These are phyloP conservation scores for Alethe diademata DNA, from an alignment of 2,113 vertebrate genomes.

Conservation along the genomic window DNA sequence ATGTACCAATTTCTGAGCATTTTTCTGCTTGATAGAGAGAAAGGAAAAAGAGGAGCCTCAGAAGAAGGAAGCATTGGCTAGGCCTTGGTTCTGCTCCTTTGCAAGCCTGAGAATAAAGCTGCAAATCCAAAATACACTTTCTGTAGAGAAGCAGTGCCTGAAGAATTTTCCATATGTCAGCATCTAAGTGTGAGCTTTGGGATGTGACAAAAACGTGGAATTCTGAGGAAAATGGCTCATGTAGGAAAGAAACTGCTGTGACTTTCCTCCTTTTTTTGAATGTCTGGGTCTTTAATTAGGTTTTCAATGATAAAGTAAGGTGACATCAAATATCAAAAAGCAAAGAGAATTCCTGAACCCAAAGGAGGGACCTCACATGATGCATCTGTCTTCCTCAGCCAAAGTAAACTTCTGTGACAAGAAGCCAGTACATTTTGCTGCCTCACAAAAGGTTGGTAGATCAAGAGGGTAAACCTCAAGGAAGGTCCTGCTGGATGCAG, in stretches of 20 bases:
- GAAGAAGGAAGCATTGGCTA: neutral
- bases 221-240: neutral
- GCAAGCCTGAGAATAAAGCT: neutral
- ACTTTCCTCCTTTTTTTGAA: neutral
- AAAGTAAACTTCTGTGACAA: neutral
- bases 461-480: neutral
- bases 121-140: neutral
- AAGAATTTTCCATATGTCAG: neutral
- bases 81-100: neutral
- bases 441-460: neutral
- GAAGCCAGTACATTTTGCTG: neutral
- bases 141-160: neutral
- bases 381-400: neutral
- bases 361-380: neutral
- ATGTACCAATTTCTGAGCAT: neutral
- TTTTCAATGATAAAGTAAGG: neutral
- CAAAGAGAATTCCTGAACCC: neutral
- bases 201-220: neutral
- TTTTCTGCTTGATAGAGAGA: neutral
- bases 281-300: neutral
- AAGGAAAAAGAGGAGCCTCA: neutral
- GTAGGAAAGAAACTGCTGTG: neutral
- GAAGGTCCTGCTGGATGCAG: neutral
- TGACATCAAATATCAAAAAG: neutral
- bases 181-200: neutral